These are phyloP conservation scores for Brenthis ino DNA, from an alignment of 2,888 invertebrate species.

Conservation along the genomic window DNA sequence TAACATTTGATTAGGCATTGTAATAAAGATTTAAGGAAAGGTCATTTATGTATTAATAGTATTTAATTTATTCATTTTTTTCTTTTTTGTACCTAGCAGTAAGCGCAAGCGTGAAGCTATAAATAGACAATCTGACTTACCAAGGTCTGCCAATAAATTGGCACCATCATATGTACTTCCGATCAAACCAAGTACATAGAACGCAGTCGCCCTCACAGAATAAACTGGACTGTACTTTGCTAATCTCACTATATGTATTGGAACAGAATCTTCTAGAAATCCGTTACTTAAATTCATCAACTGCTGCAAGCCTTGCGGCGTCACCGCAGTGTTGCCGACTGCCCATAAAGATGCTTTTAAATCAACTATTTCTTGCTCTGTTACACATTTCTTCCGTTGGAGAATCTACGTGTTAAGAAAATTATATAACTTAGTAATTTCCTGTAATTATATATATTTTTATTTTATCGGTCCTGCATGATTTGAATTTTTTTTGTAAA, in stretches of 20 bases:
- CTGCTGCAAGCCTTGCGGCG: conserved; percentile 88
- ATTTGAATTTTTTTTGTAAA: too few relatives aligned
- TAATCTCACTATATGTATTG: conserved; percentile 82
- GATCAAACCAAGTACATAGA: conserved; percentile 93
- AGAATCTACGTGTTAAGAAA: conserved; percentile 52
- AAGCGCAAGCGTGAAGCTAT: too few relatives aligned
- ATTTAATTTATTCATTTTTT: too few relatives aligned
- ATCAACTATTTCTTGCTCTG: conserved; percentile 87
- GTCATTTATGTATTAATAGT: too few relatives aligned
- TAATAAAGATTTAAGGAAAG: too few relatives aligned
- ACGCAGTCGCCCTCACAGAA: conserved; percentile 93
- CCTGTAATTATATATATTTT: neutral
- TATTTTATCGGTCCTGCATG: too few relatives aligned
- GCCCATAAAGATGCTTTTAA: conserved; percentile 96
- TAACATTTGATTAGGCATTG: too few relatives aligned
- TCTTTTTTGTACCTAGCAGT: too few relatives aligned
- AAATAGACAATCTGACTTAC: conserved; percentile 51
- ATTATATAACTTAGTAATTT: neutral
- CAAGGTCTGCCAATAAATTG: conserved; percentile 87
- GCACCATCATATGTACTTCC: conserved; percentile 93
- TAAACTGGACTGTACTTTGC: conserved; percentile 92
- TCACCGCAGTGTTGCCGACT: conserved; percentile 90
- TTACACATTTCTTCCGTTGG: conserved; percentile 81
- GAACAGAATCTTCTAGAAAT: conserved; percentile 65
- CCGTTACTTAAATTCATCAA: conserved; percentile 81